Base-by-base conservation (phyloP, 2,888 invertebrate species). In the Ectobius pallidus region DNA sequence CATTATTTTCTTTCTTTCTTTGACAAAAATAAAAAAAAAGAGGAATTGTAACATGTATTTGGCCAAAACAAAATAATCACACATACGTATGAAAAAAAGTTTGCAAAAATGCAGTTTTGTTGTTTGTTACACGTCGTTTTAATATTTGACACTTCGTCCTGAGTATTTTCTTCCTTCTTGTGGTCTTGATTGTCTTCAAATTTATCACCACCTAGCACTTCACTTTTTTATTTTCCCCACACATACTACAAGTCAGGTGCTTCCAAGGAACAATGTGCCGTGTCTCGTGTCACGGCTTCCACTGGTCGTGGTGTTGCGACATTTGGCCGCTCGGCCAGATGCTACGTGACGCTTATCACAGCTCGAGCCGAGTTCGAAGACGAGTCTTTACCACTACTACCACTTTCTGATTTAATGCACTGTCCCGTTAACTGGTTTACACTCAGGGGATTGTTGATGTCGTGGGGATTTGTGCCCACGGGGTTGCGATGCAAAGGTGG, bases 371-470 rank as follows among this genome's bases (percentile, higher is more conserved):
- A 67, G 42, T 72, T 69, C 27, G 71, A 71, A 46, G 72, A 70
- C 34, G 73, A 71, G 62, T 75, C 75, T 44, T 75, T 72, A 14
- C 70, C 65, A 39, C 75, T 74, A 58, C 67, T 61, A 34, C 75
- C 73, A 49, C 61, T 46, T 62, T 83, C 84, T 78, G 81, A 82
- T 78, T 84, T 84, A 79, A 83, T 83, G 80, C 83, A 84, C 82
- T 92, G 91, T 78, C 93, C 93, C 75, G 94, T 95, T 78, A 96
- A 86, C 84, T 95, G 95, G 80, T 95, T 95, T 73, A 96, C 94
- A 83, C 94, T 95, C 55, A 96, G 86, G 72, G 96, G 96, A 86
- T 96, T 95, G 86, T 96, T 96, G 77, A 93, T 91, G 85, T 96
- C 95, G 78, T 94, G 91, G 52, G 95, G 95, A 85, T 95, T 95